Conservation (phyloP, 2,113 vertebrate genomes). For the Irena cyanogastra region DNA sequence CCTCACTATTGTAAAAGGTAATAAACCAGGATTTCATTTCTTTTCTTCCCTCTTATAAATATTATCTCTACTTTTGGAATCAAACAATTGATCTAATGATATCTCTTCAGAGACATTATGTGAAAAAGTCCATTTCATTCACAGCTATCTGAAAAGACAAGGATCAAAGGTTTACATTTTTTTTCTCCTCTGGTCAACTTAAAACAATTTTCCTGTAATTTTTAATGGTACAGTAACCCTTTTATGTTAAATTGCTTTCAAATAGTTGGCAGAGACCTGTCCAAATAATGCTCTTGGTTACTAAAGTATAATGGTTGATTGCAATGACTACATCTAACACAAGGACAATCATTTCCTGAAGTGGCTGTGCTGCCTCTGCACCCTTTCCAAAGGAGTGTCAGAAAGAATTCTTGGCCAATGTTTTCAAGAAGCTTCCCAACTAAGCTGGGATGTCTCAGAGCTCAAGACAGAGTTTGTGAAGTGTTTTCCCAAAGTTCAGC, state of each 20-base stretch:
- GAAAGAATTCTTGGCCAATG: background rate
- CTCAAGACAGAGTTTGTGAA: background rate
- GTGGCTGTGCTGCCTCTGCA: background rate
- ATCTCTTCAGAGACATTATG: background rate
- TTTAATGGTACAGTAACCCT: background rate
- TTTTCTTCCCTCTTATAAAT: background rate
- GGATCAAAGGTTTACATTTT: background rate
- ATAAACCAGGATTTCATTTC: background rate
- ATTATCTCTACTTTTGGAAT: background rate
- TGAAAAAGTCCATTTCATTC: background rate
- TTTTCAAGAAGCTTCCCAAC: background rate
- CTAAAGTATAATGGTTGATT: background rate
- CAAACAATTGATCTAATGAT: background rate
- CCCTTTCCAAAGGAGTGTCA: background rate
- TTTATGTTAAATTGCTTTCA: background rate
- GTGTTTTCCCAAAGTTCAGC: background rate
- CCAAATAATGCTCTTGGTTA: background rate
- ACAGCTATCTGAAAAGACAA: background rate
- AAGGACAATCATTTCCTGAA: background rate
- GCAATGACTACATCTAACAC: background rate
- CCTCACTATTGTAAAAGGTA: background rate
- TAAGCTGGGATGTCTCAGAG: background rate
- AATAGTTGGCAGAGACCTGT: background rate
- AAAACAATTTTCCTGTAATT: background rate
- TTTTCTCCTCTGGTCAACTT: background rate